Base-by-base conservation (phyloP, 1,140 invertebrate genomes). In the Acromyrmex charruanus region DNA sequence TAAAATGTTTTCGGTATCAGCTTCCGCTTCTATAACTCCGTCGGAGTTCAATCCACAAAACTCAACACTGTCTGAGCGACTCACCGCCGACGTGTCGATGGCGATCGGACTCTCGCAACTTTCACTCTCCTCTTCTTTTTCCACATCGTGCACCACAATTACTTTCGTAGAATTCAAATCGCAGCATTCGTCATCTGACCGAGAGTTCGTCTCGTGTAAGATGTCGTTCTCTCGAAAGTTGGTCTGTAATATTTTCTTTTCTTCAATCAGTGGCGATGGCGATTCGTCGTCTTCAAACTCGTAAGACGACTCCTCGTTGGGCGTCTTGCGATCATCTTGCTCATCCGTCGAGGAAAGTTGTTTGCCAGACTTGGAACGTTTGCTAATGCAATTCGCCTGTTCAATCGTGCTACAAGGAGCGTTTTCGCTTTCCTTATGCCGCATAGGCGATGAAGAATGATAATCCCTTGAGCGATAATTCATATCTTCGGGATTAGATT, bases 181-280 rank as follows among this genome's bases (percentile, higher is more conserved):
- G 49, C 68, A 75, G 25, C 61, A 87, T 55, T 82, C 87, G 49
- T 82, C 68, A 4, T 81, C 71, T 1, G 82, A 61, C 63, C 74
- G 82, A 58, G 77, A 71, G 51, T 81, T 84, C 65, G 71, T 44
- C 51, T 79, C 79, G 12, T 88, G 44, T 12, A 81, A 81, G 12
- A 86, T 18, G 55, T 84, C 69, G 5, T 39, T 63, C 69, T 84
- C 39, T 21, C 77, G 66, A 66, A 87, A 92, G 63, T 87, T 89
- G 21, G 81, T 69, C 71, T 90, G 82, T 18, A 90, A 88, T 16
- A 88, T 88, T 68, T 93, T 93, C n/a, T 91, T 89, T 51, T 89
- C 55, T 59, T 49, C 59, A 3, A 21, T 16, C 12, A 25, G 0
- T 16, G 51, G 1, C 14, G 63, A 25, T 35, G 25, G 14, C n/a